phyloP scores from a whole-genome alignment of 2,888 invertebrate species.

The Andrena minutula region DNA sequence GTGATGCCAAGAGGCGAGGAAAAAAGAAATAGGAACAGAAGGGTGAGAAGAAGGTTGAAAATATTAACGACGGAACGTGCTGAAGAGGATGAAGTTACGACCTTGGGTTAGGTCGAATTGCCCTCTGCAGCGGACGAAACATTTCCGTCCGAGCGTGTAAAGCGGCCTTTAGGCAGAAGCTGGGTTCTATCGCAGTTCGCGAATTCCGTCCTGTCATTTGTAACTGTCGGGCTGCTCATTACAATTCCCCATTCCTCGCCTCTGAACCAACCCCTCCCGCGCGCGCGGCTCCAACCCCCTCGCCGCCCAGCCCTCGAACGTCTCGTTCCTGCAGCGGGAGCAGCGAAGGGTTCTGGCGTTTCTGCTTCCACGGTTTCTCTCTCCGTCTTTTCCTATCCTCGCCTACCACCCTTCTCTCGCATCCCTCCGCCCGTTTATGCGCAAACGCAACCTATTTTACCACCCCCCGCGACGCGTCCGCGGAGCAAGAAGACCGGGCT shows the following conservation, averaged over 20 bases:
- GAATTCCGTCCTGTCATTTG: constrained; percentile 85
- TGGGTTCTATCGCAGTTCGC: constrained; percentile 84
- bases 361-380: constrained; percentile 70
- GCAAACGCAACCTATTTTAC: constrained; percentile 74
- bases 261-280: constrained; percentile 65
- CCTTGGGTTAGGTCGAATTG: constrained; percentile 72
- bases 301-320: constrained; percentile 58
- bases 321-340: constrained; percentile 66
- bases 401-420: constrained; percentile 57
- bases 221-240: constrained; percentile 85
- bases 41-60: constrained; percentile 30
- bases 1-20: too few species aligned
- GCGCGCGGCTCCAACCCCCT: constrained; percentile 41
- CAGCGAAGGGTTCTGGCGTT: constrained; percentile 68
- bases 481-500: constrained; percentile 51
- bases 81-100: constrained; percentile 71
- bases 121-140: constrained; percentile 72
- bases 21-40: too few species aligned
- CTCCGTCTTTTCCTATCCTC: constrained; percentile 59
- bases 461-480: constrained; percentile 55
- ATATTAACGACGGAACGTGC: constrained; percentile 51
- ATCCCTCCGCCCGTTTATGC: constrained; percentile 49
- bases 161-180: constrained; percentile 82
- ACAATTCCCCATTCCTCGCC: constrained; percentile 85
- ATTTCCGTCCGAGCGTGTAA: constrained; percentile 79